These are phyloP conservation scores for Otis tarda DNA, from an alignment of 2,113 vertebrate genomes.

Conservation along the genomic window DNA sequence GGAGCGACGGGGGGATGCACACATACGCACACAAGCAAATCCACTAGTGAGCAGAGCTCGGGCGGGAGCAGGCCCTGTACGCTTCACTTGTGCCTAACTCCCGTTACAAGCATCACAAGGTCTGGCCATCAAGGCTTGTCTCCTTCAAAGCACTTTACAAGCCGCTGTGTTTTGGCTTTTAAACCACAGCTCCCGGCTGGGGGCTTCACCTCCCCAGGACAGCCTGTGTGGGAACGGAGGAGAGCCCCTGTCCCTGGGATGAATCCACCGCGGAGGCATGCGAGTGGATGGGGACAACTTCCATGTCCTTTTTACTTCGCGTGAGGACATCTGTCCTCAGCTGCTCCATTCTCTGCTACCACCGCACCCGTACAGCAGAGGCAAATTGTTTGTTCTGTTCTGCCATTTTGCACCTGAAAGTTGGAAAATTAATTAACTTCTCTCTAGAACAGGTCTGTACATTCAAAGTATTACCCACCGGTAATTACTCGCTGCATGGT, in stretches of 20 bases:
- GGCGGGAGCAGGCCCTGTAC: slow-evolving; percentile 6
- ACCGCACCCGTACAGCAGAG: fast-evolving
- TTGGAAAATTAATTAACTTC: not conserved
- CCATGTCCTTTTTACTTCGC: not conserved
- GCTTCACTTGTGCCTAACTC: slow-evolving; percentile 16
- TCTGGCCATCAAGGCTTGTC: not conserved
- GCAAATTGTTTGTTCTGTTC: not conserved
- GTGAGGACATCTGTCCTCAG: not conserved
- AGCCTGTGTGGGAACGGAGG: not conserved
- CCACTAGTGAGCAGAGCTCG: not conserved
- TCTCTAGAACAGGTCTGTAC: not conserved
- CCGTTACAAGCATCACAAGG: not conserved
- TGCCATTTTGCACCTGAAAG: not conserved
- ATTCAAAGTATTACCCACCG: not conserved
- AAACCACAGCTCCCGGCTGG: not conserved
- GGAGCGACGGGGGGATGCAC: not conserved
- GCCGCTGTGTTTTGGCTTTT: not conserved
- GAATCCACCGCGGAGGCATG: fast-evolving
- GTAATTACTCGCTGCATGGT: fast-evolving
- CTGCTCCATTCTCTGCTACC: not conserved
- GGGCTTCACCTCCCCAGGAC: not conserved
- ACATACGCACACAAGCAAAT: not conserved
- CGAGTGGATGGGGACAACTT: fast-evolving
- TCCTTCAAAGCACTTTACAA: not conserved
- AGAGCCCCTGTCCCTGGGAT: not conserved